Evolutionary conservation across 1,140 invertebrate species (phyloP), one percentile per base, ranked within the genome.

Genomic region (Goniozus legneri): DNA sequence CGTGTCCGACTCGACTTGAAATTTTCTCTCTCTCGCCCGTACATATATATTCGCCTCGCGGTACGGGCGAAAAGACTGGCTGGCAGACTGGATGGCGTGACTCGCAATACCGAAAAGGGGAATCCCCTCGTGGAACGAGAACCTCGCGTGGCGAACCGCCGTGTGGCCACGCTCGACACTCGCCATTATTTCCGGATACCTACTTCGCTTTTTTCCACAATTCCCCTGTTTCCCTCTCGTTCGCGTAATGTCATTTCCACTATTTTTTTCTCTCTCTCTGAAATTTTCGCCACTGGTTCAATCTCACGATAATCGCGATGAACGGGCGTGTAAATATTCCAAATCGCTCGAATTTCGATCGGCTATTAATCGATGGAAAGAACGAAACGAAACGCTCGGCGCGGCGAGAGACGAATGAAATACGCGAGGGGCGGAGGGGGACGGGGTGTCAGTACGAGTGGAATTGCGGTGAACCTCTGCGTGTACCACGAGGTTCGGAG

Each of bases 91-190:
- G 41, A 54, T 64, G 51, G 64, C 67, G 67, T 70, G 65, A 70
- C 64, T 65, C 54, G 61, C 52, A 37, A 47, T 51, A 20, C 31
- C 24, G 10, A 10, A 27, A 48, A 56, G 57, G 41, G 43, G 33
- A 59, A 58, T 56, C 60, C 46, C 52, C 35, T 37, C 30, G 20
- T 58, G 59, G 59, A 62, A 69, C 61, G 61, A 64, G 64, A 69
- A 67, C 55, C 65, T 73, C 64, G 66, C 65, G 71, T 69, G 71
- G 71, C 67, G 61, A 73, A 73, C 71, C 71, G 39, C 67, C 58
- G 62, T 71, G 69, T 70, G 70, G 71, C 69, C 69, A 71, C 64
- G 60, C 62, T 69, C 62, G 63, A 73, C 71, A 73, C 68, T 67
- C 60, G 60, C 60, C 62, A 65, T 70, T 70, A 70, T 67, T 68